A percentile compares a stretch with the other conserved stretches of the same genome.
phyloP scores from a whole-genome alignment of 2,113 vertebrate genomes.

The Oreochromis spilurus region DNA sequence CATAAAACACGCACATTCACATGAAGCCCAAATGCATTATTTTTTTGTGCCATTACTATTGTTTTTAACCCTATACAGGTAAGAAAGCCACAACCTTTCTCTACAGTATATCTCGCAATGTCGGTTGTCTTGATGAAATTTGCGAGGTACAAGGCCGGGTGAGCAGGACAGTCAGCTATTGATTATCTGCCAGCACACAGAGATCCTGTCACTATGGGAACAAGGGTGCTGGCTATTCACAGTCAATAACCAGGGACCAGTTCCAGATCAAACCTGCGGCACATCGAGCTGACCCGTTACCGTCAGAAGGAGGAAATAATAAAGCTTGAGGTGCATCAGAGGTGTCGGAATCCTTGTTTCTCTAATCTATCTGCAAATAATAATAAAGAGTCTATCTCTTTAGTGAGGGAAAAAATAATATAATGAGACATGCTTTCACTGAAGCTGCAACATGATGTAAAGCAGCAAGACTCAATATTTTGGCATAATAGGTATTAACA shows the following conservation, averaged over 20 bases:
- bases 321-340: not conserved
- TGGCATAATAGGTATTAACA: slow-evolving; percentile 12
- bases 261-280: slow-evolving; percentile 17
- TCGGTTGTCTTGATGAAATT: slow-evolving; percentile 38
- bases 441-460: not conserved
- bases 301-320: not conserved
- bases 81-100: not conserved
- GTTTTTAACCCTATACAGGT: not conserved
- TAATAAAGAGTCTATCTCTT: not conserved
- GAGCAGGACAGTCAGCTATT: slow-evolving; percentile 44
- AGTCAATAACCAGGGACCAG: slow-evolving; percentile 33
- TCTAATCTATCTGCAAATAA: not conserved
- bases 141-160: slow-evolving; percentile 11
- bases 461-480: slow-evolving; percentile 18
- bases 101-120: not conserved
- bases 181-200: slow-evolving; percentile 60
- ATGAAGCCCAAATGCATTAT: not conserved
- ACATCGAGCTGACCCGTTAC: not conserved
- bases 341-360: not conserved
- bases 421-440: slow-evolving; percentile 9
- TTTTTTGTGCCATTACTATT: not conserved
- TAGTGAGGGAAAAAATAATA: not conserved
- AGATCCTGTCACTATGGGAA: slow-evolving; percentile 64
- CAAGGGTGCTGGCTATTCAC: slow-evolving; percentile 50
- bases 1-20: not conserved